These are phyloP conservation scores for Bos javanicus DNA, from an alignment of 2,113 vertebrate genomes.

Conservation along the genomic window DNA sequence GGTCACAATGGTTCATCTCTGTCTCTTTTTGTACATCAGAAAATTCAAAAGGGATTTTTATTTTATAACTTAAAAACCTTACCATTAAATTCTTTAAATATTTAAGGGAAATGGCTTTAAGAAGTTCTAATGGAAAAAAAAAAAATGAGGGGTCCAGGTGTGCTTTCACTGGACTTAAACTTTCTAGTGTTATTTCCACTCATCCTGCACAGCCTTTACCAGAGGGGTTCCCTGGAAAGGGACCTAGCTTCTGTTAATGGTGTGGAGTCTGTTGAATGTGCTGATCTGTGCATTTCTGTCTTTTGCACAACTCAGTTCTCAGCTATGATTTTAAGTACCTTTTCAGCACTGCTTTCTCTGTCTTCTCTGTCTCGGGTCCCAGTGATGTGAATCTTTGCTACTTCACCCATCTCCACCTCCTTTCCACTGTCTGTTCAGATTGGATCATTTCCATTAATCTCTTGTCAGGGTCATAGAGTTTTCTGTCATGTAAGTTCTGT, in stretches of 20 bases:
- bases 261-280: too few relatives aligned
- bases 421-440: not conserved
- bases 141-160: not conserved
- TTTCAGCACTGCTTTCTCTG: not conserved
- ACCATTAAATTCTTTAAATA: too few relatives aligned
- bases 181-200: not conserved
- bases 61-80: too few relatives aligned
- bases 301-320: not conserved
- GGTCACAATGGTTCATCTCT: too few relatives aligned
- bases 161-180: not conserved
- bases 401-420: not conserved
- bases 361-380: not conserved
- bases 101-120: too few relatives aligned
- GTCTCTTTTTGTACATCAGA: too few relatives aligned
- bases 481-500: rapidly evolving
- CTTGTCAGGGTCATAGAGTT: not conserved
- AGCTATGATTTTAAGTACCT: not conserved
- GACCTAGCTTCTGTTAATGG: too few relatives aligned
- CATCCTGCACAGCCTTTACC: not conserved
- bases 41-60: too few relatives aligned
- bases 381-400: too few relatives aligned
- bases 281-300: not conserved
- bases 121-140: too few relatives aligned
- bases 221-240: not conserved
- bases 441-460: not conserved